These are phyloP conservation scores for Salarias fasciatus DNA, from an alignment of 2,797 vertebrate genomes.

Conservation along the genomic window DNA sequence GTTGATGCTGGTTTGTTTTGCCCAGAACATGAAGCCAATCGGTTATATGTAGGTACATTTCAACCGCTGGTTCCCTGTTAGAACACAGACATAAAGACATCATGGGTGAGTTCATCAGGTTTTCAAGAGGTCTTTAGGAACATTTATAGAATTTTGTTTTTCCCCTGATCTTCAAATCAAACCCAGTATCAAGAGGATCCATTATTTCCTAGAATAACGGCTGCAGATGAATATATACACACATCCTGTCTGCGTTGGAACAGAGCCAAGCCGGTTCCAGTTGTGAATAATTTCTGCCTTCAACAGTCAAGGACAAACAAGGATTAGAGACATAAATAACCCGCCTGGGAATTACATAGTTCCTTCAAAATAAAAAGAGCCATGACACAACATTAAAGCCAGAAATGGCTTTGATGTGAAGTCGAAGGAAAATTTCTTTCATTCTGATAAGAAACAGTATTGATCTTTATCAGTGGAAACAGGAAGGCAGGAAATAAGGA, in stretches of 20 bases:
- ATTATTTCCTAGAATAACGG: slow-evolving; percentile 1
- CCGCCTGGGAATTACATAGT: slow-evolving; percentile 37
- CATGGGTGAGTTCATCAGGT: no score
- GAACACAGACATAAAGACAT: no score
- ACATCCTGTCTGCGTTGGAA: background rate
- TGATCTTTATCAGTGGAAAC: slow-evolving; percentile 22
- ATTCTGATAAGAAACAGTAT: slow-evolving; percentile 11
- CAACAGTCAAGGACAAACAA: slow-evolving; percentile 21
- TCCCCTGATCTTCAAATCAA: no score
- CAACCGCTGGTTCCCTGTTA: no score
- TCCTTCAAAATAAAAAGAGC: slow-evolving; percentile 23
- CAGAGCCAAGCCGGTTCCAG: background rate
- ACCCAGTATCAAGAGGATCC: no score
- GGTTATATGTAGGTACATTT: no score
- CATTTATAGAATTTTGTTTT: no score
- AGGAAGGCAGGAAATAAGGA: background rate
- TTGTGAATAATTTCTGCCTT: slow-evolving; percentile 13
- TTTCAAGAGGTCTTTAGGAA: no score
- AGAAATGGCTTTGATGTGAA: background rate
- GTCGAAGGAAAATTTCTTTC: background rate
- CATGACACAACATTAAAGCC: slow-evolving; percentile 14
- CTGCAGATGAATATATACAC: no score
- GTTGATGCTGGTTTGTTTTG: background rate
- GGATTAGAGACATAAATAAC: slow-evolving; percentile 56
- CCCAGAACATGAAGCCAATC: background rate